Percentiles rank a stretch among this genome's conserved stretches.
Evolutionary conservation across 1,140 invertebrate genomes (phyloP).

Genomic region (Hetaerina americana): DNA sequence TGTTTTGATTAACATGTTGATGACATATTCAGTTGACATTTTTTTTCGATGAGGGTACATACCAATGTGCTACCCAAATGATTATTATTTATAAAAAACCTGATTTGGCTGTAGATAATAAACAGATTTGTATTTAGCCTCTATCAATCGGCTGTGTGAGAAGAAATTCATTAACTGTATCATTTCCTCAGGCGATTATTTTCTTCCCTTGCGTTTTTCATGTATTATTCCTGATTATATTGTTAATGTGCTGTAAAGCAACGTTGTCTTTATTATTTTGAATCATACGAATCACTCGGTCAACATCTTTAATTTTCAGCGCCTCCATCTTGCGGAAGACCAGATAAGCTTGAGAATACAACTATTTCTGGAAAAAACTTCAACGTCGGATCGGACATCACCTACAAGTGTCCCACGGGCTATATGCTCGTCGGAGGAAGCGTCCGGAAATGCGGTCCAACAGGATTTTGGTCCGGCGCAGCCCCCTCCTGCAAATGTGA

Average conservation of each 20-base stretch:
- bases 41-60: no score
- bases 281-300: no score
- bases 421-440: constrained; percentile 63
- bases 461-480: constrained; percentile 67
- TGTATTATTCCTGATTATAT: no score
- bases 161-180: background rate
- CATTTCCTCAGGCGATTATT: background rate
- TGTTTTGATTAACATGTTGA: no score
- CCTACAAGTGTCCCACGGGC: constrained; percentile 68
- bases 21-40: no score
- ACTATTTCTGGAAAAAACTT: constrained; percentile 60
- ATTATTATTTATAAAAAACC: no score
- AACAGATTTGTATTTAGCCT: no score
- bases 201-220: background rate
- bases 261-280: no score
- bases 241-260: no score
- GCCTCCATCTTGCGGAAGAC: constrained; percentile 70
- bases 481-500: constrained; percentile 78
- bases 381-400: constrained; percentile 51
- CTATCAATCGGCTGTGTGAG: background rate
- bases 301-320: constrained; percentile 41
- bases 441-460: constrained; percentile 49
- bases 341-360: constrained; percentile 70
- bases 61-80: no score
- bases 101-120: no score